A percentile compares a stretch with the other conserved stretches of the same genome.
These are phyloP conservation scores for Daptonema setosum DNA, from an alignment of 2,888 invertebrate genomes.

Conservation along the genomic window DNA sequence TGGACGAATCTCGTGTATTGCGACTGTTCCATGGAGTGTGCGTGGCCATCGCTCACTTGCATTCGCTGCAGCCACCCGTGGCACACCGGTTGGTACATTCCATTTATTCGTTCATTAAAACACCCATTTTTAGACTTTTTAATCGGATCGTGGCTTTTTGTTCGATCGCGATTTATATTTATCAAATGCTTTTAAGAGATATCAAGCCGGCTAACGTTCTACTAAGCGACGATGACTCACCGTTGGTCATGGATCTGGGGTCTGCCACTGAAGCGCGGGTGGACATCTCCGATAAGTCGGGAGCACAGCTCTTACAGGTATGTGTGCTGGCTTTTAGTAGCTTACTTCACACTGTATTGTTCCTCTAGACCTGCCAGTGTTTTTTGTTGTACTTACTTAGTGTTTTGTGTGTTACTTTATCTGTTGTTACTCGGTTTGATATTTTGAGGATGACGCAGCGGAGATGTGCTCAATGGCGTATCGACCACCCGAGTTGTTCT, in stretches of 20 bases:
- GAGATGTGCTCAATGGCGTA: slow-evolving; percentile 70
- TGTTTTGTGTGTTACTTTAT: too few relatives aligned
- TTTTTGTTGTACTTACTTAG: too few relatives aligned
- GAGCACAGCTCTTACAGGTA: not conserved
- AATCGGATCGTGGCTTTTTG: too few relatives aligned
- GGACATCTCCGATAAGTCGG: not conserved
- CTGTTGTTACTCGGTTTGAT: too few relatives aligned
- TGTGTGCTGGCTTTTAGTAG: too few relatives aligned
- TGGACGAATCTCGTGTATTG: slow-evolving; percentile 44
- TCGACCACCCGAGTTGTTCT: slow-evolving; percentile 64
- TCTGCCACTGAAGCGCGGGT: slow-evolving; percentile 26
- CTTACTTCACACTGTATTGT: too few relatives aligned
- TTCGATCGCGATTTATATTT: too few relatives aligned
- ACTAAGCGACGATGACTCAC: slow-evolving; percentile 43
- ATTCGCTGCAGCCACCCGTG: slow-evolving; percentile 41
- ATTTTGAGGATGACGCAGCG: slow-evolving; percentile 46
- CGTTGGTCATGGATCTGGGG: slow-evolving; percentile 62
- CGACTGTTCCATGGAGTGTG: slow-evolving; percentile 50
- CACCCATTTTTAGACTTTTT: too few relatives aligned
- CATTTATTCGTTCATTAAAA: not conserved
- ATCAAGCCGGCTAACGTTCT: slow-evolving; percentile 65
- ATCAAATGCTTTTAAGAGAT: slow-evolving; percentile 41
- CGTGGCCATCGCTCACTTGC: slow-evolving; percentile 50
- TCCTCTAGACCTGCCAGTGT: too few relatives aligned
- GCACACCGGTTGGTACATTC: not conserved